phyloP scores from a whole-genome alignment of 2,888 invertebrate genomes.

The Drosophila barbarae region DNA sequence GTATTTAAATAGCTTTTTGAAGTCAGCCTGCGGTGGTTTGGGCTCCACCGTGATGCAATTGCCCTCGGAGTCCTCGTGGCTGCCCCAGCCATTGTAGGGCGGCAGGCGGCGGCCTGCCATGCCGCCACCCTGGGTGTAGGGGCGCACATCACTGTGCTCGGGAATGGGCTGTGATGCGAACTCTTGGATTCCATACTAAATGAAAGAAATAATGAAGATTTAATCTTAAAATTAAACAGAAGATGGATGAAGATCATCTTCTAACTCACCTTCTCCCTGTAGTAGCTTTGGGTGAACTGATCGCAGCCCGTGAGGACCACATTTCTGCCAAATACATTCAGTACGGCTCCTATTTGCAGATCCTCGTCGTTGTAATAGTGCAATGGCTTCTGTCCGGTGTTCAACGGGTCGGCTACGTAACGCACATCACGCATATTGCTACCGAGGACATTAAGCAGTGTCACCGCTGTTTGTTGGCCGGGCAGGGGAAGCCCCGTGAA shows the following conservation, averaged over 20 bases:
- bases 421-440: conserved; percentile 81
- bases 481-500: conserved; percentile 77
- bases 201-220: not conserved
- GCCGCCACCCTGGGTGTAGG: conserved; percentile 37
- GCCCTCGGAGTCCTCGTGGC: conserved; percentile 92
- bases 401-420: conserved; percentile 82
- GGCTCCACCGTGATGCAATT: conserved; percentile 91
- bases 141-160: conserved; percentile 58
- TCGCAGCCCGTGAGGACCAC: conserved; percentile 92
- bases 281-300: conserved; percentile 91
- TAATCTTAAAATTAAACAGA: not conserved
- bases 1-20: conserved; percentile 88
- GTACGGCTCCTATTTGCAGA: conserved; percentile 88
- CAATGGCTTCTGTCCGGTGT: conserved; percentile 80
- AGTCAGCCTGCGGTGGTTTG: conserved; percentile 87
- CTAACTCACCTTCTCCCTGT: conserved; percentile 82
- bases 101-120: conserved; percentile 81
- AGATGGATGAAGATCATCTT: not conserved
- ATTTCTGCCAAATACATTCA: conserved; percentile 91
- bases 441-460: conserved; percentile 84
- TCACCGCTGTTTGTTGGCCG: conserved; percentile 81
- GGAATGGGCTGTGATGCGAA: conserved; percentile 73
- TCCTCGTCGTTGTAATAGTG: conserved; percentile 81
- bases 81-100: conserved; percentile 95
- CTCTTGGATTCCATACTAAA: conserved; percentile 79